Evolutionary conservation across 2,113 vertebrate genomes (phyloP).

Genomic region (Paratilapia polleni): DNA sequence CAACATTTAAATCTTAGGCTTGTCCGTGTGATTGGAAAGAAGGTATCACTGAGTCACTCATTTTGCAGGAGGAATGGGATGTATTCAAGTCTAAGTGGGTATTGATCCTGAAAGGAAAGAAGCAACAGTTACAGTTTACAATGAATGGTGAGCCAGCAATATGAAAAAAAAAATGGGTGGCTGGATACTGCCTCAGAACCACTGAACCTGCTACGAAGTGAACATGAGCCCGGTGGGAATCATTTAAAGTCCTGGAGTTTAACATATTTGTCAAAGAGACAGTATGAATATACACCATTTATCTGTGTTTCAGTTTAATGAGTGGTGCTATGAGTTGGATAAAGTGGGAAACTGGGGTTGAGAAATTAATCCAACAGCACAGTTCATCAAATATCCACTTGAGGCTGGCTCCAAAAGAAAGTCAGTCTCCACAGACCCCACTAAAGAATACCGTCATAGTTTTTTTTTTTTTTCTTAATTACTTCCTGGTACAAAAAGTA

Average conservation of each 20-base stretch:
- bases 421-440: neutral
- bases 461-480: accelerated
- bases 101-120: neutral
- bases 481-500: neutral
- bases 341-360: neutral
- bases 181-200: neutral
- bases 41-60: neutral
- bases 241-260: neutral
- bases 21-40: neutral
- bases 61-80: neutral
- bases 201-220: neutral
- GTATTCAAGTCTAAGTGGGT: neutral
- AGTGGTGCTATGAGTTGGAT: neutral
- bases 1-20: neutral
- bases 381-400: neutral
- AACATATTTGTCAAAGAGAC: neutral
- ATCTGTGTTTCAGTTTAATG: neutral
- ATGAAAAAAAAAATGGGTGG: neutral
- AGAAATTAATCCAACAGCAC: neutral
- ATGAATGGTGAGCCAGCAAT: neutral
- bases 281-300: neutral
- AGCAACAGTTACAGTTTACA: neutral
- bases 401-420: neutral
- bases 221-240: neutral
- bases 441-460: neutral